These are phyloP conservation scores for Sebastes nivosus DNA, from an alignment of 2,797 vertebrate species.

Conservation along the genomic window DNA sequence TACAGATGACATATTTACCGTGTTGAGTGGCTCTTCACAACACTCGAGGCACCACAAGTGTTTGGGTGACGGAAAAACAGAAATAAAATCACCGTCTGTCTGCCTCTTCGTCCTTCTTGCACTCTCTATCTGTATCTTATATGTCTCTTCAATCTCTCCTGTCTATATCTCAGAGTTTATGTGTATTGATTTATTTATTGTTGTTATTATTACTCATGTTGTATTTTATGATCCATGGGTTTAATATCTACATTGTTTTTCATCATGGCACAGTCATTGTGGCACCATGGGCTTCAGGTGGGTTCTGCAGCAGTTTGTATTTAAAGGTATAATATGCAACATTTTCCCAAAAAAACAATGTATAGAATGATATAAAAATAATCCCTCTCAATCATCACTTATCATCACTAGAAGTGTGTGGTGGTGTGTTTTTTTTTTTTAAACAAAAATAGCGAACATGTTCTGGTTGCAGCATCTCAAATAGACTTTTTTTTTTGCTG, in stretches of 20 bases:
- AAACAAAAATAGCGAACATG: too few species aligned
- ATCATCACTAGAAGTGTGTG: not conserved
- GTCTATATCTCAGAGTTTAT: not conserved
- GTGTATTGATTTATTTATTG: constrained; percentile 18
- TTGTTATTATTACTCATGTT: not conserved
- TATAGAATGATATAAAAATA: not conserved
- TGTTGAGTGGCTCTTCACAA: not conserved
- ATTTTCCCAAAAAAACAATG: not conserved
- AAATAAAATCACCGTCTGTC: constrained; percentile 1
- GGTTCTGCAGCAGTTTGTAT: not conserved
- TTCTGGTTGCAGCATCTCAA: not conserved
- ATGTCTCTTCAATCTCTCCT: not conserved
- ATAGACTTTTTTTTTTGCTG: not conserved
- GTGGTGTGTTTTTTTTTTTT: not conserved
- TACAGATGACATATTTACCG: constrained; percentile 9
- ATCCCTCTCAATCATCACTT: not conserved
- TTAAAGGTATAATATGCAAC: not conserved
- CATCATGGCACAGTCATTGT: not conserved
- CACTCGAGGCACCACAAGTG: not conserved
- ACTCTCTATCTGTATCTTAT: not conserved
- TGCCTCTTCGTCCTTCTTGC: not conserved
- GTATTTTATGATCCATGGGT: not conserved
- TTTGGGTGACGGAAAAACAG: not conserved
- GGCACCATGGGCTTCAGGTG: not conserved
- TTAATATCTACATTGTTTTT: constrained; percentile 15